These are phyloP conservation scores for Cataglyphis cursor DNA, from an alignment of 2,888 invertebrate genomes.

Conservation along the genomic window DNA sequence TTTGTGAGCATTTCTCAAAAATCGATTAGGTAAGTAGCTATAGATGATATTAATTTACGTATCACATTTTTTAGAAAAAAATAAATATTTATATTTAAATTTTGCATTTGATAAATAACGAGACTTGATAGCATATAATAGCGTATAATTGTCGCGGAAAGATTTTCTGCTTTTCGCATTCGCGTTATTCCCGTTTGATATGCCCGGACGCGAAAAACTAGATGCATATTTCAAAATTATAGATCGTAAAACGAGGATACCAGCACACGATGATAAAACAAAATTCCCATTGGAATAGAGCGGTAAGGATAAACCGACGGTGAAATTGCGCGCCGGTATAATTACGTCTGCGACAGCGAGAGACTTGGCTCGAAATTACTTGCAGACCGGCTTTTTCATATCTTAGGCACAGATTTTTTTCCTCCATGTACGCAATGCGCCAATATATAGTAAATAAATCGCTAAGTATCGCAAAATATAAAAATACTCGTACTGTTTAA, in stretches of 20 bases:
- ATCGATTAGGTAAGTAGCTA: neutral
- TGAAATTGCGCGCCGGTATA: slow-evolving; percentile 22
- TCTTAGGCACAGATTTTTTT: slow-evolving; percentile 2
- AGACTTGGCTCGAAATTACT: slow-evolving; percentile 3
- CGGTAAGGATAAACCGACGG: slow-evolving; percentile 22
- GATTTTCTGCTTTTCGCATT: neutral
- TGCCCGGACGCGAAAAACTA: neutral
- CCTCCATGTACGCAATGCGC: neutral
- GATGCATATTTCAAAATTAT: slow-evolving; percentile 21
- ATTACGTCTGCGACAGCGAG: slow-evolving; percentile 12
- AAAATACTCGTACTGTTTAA: too few relatives aligned
- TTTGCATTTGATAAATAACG: neutral
- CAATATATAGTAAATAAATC: neutral
- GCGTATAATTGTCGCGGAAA: neutral
- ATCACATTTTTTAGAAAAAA: neutral
- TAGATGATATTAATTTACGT: neutral
- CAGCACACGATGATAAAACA: slow-evolving; percentile 12
- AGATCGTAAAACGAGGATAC: neutral
- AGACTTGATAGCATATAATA: neutral
- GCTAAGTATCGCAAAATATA: neutral
- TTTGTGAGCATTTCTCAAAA: neutral
- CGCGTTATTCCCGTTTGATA: slow-evolving; percentile 3
- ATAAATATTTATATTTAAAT: neutral
- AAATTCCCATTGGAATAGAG: neutral
- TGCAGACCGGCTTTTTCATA: neutral